These are phyloP conservation scores for Actinia tenebrosa DNA, from an alignment of 64 coral and sea anemone species.

Conservation along the genomic window DNA sequence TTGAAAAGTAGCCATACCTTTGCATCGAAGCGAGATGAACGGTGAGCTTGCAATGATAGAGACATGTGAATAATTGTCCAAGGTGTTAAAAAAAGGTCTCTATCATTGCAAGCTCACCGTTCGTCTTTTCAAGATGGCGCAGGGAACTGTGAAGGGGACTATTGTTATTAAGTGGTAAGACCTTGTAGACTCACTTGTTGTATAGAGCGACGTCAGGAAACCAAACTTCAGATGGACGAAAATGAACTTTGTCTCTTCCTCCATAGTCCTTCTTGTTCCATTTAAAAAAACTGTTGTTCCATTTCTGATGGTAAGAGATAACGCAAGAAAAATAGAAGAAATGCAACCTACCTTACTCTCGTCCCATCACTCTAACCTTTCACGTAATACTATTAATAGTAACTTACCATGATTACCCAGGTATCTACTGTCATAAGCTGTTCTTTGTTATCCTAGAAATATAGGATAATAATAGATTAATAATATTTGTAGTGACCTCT, in stretches of 20 bases:
- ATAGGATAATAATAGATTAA: neutral
- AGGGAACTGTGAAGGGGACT: neutral
- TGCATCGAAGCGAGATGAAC: too few species aligned
- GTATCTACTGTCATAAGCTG: constrained; percentile 26
- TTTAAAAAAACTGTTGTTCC: constrained; percentile 40
- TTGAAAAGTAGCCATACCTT: too few species aligned
- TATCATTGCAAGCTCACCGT: too few species aligned
- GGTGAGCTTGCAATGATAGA: neutral
- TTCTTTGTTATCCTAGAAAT: constrained; percentile 39
- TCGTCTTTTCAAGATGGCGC: too few species aligned
- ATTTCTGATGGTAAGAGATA: constrained; percentile 4
- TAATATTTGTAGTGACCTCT: neutral
- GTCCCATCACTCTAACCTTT: too few species aligned
- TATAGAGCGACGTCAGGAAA: constrained; percentile 58
- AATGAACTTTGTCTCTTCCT: constrained; percentile 13
- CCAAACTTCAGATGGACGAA: constrained; percentile 50
- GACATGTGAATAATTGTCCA: too few species aligned
- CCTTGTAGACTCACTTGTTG: constrained; percentile 38
- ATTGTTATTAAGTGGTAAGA: neutral
- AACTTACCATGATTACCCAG: constrained; percentile 30
- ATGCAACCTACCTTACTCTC: too few species aligned
- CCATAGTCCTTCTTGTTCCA: constrained; percentile 26
- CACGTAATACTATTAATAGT: neutral
- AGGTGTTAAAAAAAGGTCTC: too few species aligned
- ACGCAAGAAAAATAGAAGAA: neutral